Evolutionary conservation across 2,888 invertebrate genomes (phyloP), one percentile per base, ranked within the genome.

Genomic region (Dicyrtomina minuta): DNA sequence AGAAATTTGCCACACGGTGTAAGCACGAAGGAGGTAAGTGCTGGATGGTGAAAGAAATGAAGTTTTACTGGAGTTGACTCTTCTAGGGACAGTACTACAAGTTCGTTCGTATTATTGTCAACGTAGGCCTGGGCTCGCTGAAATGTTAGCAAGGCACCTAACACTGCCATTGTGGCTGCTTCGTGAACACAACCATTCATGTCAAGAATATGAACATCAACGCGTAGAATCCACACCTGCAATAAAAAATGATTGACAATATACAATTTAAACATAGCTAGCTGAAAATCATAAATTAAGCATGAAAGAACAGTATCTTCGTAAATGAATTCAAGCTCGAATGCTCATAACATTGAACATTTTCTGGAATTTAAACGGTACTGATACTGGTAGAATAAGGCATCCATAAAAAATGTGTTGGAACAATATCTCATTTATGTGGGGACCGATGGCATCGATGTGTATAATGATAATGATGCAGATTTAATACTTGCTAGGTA

Each of bases 141-240:
- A 70, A 76, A 77, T 10, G 76, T 75, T 17, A 76, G 49, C 6
- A 77, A 55, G 15, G 74, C 74, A 0, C 77, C 77, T 24, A 76
- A 62, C 26, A 74, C 75, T 4, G 77, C 76, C 33, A 77, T 51
- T 1, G 74, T 65, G 0, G 76, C 72, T n/a, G 77, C 71, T 69
- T 77, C 77, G 27, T 73, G 56, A 39, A 77, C 55, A 66, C 76
- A 77, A 15, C 77, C 77, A 41, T 77, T 77, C 66, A 70, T 77
- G 33, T 77, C 77, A 10, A 77, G 39, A 43, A 77, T 62, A 41
- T 77, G 77, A 33, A 77, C 65, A 51, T 77, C 77, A 5, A 71
- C 73, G 26, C 77, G 70, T 12, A 77, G 58, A 66, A 77, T 72
- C 77, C 77, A 77, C 8, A 75, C 77, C 77, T 77, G 15, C 13